A percentile compares a stretch with the other conserved stretches of the same genome.
Evolutionary conservation across 2,888 invertebrate genomes (phyloP).

Genomic region (Notodonta dromedarius): DNA sequence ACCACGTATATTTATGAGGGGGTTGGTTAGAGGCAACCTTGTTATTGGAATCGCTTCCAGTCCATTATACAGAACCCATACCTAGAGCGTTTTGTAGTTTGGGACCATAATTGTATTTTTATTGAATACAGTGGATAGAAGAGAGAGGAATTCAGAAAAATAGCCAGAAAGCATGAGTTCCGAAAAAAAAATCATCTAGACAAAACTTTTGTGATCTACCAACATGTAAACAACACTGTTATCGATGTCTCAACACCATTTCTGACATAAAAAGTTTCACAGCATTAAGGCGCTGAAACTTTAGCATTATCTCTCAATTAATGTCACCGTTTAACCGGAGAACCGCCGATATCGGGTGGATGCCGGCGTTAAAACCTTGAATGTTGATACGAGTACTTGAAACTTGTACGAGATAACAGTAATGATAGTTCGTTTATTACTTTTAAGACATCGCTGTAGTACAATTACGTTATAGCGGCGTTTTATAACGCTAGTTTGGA

Average conservation of each 20-base stretch:
- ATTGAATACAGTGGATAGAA: no score
- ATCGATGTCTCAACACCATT: neutral
- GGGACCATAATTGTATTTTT: no score
- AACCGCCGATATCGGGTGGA: neutral
- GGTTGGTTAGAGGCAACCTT: no score
- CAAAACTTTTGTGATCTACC: no score
- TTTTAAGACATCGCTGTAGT: neutral
- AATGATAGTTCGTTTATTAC: conserved; percentile 1
- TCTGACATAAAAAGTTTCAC: neutral
- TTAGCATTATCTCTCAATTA: conserved; percentile 2
- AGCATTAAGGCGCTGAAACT: neutral
- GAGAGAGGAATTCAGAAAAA: no score
- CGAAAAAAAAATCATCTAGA: no score
- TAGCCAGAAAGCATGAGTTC: no score
- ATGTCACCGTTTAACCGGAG: neutral
- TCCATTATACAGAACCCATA: no score
- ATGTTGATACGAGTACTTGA: conserved; percentile 2
- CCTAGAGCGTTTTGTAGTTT: no score
- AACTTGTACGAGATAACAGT: neutral
- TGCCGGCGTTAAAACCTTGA: neutral
- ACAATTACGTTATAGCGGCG: neutral
- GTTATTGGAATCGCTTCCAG: no score
- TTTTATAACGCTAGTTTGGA: neutral
- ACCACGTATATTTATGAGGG: no score
- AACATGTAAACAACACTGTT: no score